These are phyloP conservation scores for Gobiocypris rarus DNA, from an alignment of 2,113 vertebrate genomes.

Conservation along the genomic window DNA sequence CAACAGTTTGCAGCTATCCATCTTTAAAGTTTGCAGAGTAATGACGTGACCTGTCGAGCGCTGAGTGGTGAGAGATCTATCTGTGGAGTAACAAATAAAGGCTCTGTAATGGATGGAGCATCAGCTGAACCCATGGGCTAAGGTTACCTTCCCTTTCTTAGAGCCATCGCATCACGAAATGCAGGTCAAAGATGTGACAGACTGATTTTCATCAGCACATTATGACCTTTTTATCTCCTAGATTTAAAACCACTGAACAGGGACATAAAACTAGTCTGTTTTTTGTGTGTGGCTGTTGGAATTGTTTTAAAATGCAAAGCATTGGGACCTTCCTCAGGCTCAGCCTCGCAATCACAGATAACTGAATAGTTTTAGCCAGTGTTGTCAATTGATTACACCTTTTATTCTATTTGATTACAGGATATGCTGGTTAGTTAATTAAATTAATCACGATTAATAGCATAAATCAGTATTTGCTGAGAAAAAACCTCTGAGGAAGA, in stretches of 20 bases:
- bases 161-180: slow-evolving; percentile 14
- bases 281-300: neutral
- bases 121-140: neutral
- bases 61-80: neutral
- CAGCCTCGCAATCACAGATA: neutral
- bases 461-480: neutral
- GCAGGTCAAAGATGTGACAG: slow-evolving; percentile 1
- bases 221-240: neutral
- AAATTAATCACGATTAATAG: neutral
- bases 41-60: neutral
- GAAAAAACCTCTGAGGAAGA: neutral
- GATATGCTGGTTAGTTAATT: neutral
- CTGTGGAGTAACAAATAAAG: slow-evolving; percentile 6
- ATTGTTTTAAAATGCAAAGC: neutral
- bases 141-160: neutral
- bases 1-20: slow-evolving; percentile 25
- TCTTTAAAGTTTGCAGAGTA: slow-evolving; percentile 27
- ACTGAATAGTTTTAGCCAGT: neutral
- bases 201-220: neutral
- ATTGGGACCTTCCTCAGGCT: neutral
- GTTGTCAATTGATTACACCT: neutral
- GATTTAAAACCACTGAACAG: neutral
- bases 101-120: slow-evolving; percentile 18
- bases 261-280: neutral
- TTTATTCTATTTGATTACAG: neutral